These are phyloP conservation scores for Ploceus nigricollis DNA, from an alignment of 2,113 vertebrate genomes.

Conservation along the genomic window DNA sequence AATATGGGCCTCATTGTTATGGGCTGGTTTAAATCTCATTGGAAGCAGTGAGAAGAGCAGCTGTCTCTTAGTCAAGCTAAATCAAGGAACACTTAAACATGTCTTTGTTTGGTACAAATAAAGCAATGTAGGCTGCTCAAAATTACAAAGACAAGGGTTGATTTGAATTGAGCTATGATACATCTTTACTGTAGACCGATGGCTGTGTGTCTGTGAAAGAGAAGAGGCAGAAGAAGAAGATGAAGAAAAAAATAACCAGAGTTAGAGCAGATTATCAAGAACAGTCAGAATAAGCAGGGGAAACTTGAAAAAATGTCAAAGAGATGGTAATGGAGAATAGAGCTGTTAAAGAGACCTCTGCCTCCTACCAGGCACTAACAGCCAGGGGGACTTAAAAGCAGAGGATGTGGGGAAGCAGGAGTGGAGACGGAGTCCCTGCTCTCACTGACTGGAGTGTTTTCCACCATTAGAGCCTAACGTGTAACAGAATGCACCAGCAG, in stretches of 20 bases:
- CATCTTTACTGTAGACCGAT: background rate
- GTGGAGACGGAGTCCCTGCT: background rate
- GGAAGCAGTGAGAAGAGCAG: background rate
- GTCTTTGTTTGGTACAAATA: background rate
- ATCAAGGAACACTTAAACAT: background rate
- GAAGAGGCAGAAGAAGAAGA: background rate
- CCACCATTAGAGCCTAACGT: rapidly evolving
- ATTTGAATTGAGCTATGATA: background rate
- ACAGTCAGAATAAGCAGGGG: background rate
- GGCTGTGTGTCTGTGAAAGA: background rate
- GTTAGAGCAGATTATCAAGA: background rate
- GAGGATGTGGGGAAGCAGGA: background rate
- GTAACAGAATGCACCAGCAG: background rate
- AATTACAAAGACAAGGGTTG: background rate
- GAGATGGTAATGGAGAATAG: background rate
- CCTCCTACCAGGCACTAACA: background rate
- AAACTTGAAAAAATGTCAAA: background rate
- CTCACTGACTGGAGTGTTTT: background rate
- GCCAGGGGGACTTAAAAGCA: background rate
- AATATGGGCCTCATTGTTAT: background rate
- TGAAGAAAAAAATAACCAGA: background rate
- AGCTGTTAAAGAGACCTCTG: background rate
- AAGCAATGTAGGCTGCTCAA: background rate
- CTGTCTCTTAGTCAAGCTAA: background rate
- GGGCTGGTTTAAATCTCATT: background rate